A percentile compares a stretch with the other conserved stretches of the same genome.
Conservation (phyloP, 2,113 vertebrate genomes). For the Brachyhypopomus occidentalis region DNA sequence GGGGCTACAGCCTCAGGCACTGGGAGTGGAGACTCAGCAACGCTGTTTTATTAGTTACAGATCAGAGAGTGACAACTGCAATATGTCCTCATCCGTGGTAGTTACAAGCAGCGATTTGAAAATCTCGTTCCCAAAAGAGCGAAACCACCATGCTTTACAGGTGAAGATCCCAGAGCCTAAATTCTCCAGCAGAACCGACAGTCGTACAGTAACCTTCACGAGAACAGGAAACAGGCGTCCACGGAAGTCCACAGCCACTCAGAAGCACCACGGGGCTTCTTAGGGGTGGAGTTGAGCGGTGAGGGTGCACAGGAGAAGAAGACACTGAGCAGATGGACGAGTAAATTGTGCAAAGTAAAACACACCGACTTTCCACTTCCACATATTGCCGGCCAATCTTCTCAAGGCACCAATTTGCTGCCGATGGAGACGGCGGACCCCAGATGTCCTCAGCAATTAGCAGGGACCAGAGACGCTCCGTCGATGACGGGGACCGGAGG, state of each 20-base stretch:
- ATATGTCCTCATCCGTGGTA: too few relatives aligned
- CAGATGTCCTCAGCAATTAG: conserved; percentile 67
- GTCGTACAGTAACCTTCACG: neutral
- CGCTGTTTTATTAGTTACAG: too few relatives aligned
- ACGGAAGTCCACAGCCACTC: neutral
- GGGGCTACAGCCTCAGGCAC: too few relatives aligned
- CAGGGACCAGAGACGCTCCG: conserved; percentile 63
- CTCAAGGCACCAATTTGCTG: conserved; percentile 58
- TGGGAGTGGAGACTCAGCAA: too few relatives aligned
- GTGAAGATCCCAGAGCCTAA: neutral
- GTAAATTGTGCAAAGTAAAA: conserved; percentile 31
- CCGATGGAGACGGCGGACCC: conserved; percentile 59
- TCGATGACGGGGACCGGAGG: conserved; percentile 61
- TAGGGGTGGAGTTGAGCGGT: too few relatives aligned
- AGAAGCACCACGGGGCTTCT: neutral
- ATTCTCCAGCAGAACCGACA: neutral
- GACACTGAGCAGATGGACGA: neutral
- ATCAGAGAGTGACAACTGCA: too few relatives aligned
- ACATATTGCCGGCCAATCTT: conserved; percentile 43
- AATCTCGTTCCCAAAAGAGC: neutral
- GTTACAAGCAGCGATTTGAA: too few relatives aligned
- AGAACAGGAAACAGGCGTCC: conserved; percentile 2
- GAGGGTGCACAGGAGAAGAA: neutral
- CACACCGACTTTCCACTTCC: conserved; percentile 12
- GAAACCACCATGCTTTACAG: neutral